Base-by-base conservation (phyloP, 64 coral and sea anemone genomes). In the Stichodactyla helianthus region DNA sequence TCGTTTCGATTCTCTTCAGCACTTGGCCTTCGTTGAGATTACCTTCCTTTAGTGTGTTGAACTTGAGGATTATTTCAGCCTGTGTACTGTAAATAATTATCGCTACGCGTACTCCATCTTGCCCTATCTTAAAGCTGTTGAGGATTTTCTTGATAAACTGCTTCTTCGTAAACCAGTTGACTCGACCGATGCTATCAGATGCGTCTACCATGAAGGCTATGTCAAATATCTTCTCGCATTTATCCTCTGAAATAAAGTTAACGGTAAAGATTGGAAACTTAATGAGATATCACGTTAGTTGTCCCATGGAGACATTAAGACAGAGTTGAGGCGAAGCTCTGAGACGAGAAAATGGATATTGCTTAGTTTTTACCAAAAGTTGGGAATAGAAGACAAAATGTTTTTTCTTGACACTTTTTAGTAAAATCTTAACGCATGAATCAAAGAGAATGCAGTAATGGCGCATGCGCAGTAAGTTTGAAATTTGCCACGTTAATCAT, bases 161-260 rank as follows among this genome's bases (percentile, higher is more conserved):
- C 54, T 82, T 86, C 52, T 19, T 84, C 63, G 7, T 27, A 52
- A 23, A 54, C 92, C 92, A 93, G 87, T 89, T 93, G 6, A 10
- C 79, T 54, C 82, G 53, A 55, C 92, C 83, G 59, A 93, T 86
- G 77, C 92, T 93, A 59, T 86, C 92, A 10, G 92, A 93, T 20
- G 87, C 65, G 57, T 93, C 92, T 2, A 93, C 23, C 0, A 93
- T 18, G 76, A 93, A 88, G 6, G 82, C 92, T 19, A 93, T 52
- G 57, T 93, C 92, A 26, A 79, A 88, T 4, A 79, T 58, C 51
- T 60, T 78, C 10, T 52, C 68, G 59, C 90, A 92, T 31, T 86
- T 81, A 14, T 54, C 31, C 1, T 50, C 89, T 91, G 71, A 27
- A 55, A 83, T 28, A 19, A 74, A 74, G 11, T 1, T 0, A 26